Conservation (phyloP, 2,113 vertebrate species). For the Semnopithecus entellus region DNA sequence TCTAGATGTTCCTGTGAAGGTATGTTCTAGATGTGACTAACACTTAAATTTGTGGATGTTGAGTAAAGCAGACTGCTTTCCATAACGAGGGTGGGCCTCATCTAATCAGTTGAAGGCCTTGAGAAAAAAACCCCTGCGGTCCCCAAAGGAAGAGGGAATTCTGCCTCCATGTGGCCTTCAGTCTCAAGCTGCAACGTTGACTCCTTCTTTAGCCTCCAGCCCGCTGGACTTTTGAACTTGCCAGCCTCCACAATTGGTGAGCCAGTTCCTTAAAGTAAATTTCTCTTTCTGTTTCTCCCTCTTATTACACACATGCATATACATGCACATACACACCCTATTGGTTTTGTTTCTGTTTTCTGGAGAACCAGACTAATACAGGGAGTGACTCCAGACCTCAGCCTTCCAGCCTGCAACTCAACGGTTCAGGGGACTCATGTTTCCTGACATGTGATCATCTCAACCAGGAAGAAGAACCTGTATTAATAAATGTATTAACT, state of each 20-base stretch:
- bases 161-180: background rate
- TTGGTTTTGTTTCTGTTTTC: background rate
- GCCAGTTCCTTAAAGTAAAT: background rate
- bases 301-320: background rate
- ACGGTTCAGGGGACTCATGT: background rate
- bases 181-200: background rate
- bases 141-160: background rate
- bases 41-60: background rate
- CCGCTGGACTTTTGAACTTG: too few relatives aligned
- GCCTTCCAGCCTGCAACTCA: background rate
- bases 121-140: background rate
- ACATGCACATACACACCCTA: background rate
- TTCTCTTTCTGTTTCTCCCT: background rate
- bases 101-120: background rate
- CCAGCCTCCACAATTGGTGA: background rate
- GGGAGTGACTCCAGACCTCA: background rate
- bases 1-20: background rate
- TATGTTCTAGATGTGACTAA: background rate
- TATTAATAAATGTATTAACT: background rate
- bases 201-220: background rate
- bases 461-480: background rate
- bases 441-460: background rate
- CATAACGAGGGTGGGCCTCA: background rate
- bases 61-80: background rate
- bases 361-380: background rate